Conservation (phyloP, 23 tunicate species). For the Ciona savignyi region DNA sequence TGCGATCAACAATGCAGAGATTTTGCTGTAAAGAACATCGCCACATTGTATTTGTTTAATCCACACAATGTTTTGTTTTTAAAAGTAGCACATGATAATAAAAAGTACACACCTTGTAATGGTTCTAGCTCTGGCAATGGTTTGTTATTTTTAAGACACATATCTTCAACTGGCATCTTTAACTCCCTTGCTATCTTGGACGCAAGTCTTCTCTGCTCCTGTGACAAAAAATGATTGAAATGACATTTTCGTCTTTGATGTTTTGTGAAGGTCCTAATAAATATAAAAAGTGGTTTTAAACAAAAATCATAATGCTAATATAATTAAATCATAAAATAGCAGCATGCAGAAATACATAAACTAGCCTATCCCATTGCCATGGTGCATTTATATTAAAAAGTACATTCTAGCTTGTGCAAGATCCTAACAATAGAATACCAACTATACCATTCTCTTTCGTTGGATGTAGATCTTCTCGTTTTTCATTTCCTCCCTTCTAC, state of each 20-base stretch:
- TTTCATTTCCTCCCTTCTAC: conserved; percentile 77
- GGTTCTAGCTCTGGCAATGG: conserved; percentile 24
- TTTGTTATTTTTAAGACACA: conserved; percentile 30
- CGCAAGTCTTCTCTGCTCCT: conserved; percentile 77
- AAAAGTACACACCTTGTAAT: conserved; percentile 51
- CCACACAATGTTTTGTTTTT: no score
- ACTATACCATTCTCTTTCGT: conserved; percentile 64
- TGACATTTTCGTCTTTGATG: no score
- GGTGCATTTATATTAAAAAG: no score
- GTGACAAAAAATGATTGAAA: neutral
- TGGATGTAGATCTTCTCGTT: conserved; percentile 61
- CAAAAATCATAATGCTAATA: neutral
- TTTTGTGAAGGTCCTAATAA: no score
- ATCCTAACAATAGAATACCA: no score
- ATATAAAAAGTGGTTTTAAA: neutral
- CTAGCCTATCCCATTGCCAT: no score
- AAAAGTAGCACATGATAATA: no score
- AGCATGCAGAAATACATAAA: no score
- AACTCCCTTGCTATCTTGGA: conserved; percentile 68
- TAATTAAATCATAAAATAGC: neutral
- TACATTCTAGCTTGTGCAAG: no score
- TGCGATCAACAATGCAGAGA: no score
- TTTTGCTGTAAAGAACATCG: no score
- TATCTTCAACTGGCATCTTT: conserved; percentile 88
- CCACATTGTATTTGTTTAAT: no score